Conservation (phyloP, 2,113 vertebrate genomes). For the Perccottus glenii region DNA sequence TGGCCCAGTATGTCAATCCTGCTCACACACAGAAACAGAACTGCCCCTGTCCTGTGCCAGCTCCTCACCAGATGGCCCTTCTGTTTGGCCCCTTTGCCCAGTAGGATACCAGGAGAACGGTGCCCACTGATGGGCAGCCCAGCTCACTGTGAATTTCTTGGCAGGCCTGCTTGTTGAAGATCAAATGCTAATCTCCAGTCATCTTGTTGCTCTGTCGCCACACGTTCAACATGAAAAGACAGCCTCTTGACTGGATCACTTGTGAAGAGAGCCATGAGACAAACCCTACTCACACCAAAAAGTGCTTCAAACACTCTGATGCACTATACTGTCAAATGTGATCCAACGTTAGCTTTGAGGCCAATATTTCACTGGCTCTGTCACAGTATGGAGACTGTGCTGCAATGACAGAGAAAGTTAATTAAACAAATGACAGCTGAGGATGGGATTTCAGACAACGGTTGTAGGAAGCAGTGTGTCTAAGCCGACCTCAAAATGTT, state of each 20-base stretch:
- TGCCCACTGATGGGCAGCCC: slow-evolving; percentile 69
- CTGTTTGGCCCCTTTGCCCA: slow-evolving; percentile 72
- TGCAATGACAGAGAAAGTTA: slow-evolving; percentile 30
- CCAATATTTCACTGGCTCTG: slow-evolving; percentile 25
- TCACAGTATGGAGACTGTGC: slow-evolving; percentile 22
- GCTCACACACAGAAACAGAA: slow-evolving; percentile 41
- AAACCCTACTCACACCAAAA: slow-evolving; percentile 31
- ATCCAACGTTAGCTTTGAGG: slow-evolving; percentile 18
- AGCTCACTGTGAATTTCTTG: slow-evolving; percentile 55
- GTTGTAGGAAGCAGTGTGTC: slow-evolving; percentile 31
- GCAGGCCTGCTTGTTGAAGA: slow-evolving; percentile 58
- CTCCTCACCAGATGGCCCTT: slow-evolving; percentile 75
- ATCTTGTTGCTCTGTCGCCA: slow-evolving; percentile 45
- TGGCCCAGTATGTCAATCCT: slow-evolving; percentile 32
- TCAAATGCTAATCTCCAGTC: slow-evolving; percentile 61
- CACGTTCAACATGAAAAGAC: slow-evolving; percentile 35
- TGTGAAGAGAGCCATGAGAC: slow-evolving; percentile 24
- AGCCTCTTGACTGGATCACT: slow-evolving; percentile 14
- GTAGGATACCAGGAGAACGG: slow-evolving; percentile 51
- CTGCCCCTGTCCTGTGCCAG: slow-evolving; percentile 64
- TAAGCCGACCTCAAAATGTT: slow-evolving; percentile 21
- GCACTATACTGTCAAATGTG: slow-evolving; percentile 19
- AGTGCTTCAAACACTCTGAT: slow-evolving; percentile 31
- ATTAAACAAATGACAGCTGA: slow-evolving; percentile 36
- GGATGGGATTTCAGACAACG: slow-evolving; percentile 24